Conservation (phyloP, 2,113 vertebrate species). For the Ammodytes dubius region DNA sequence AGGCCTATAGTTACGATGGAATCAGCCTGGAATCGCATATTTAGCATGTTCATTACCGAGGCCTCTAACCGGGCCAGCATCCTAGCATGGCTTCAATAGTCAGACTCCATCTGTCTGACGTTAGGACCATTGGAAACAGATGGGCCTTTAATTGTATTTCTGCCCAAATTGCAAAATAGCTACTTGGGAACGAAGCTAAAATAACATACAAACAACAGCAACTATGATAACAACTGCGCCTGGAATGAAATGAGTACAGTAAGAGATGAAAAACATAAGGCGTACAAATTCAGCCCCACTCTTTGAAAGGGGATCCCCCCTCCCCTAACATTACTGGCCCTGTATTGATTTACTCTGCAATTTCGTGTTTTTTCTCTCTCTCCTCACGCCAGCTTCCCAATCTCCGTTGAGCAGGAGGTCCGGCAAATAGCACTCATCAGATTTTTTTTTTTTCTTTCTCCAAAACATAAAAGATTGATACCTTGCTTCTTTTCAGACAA, state of each 20-base stretch:
- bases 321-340: slow-evolving; percentile 83
- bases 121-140: slow-evolving; percentile 97
- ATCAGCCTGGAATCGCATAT: slow-evolving; percentile 74
- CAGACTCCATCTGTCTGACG: slow-evolving; percentile 91
- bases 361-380: slow-evolving; percentile 84
- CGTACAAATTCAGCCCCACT: slow-evolving; percentile 88
- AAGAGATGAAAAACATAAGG: slow-evolving; percentile 92
- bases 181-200: slow-evolving; percentile 98
- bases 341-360: slow-evolving; percentile 92
- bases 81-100: slow-evolving; percentile 94
- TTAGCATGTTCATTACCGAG: slow-evolving; percentile 81
- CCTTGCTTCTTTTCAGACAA: slow-evolving; percentile 80
- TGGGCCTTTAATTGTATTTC: slow-evolving; percentile 98
- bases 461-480: slow-evolving; percentile 88
- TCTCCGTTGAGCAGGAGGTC: slow-evolving; percentile 84
- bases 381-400: slow-evolving; percentile 84
- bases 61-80: slow-evolving; percentile 86
- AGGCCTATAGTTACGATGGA: slow-evolving; percentile 69
- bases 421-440: slow-evolving; percentile 82
- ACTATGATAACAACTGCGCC: slow-evolving; percentile 96
- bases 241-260: slow-evolving; percentile 91
- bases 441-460: slow-evolving; percentile 62
- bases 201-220: slow-evolving; percentile 99
- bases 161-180: slow-evolving; percentile 99
- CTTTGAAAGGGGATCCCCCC: slow-evolving; percentile 91